A percentile compares a stretch with the other conserved stretches of the same genome.
phyloP scores from a whole-genome alignment of 2,797 vertebrate species.

The Sebastes flavidus region DNA sequence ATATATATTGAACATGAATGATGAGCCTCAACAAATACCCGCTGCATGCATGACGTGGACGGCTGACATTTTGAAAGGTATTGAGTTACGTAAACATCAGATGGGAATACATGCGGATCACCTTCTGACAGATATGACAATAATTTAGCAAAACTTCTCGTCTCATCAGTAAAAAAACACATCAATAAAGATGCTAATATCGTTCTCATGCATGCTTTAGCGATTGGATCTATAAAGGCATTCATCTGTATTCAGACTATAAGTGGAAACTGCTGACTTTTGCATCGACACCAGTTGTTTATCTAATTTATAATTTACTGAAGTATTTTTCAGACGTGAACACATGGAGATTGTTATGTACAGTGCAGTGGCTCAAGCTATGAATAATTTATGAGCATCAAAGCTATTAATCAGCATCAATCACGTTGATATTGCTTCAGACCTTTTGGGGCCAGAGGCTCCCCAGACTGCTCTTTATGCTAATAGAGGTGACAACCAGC shows the following conservation, averaged over 20 bases:
- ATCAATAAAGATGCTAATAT: constrained; percentile 13
- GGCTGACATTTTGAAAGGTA: constrained; percentile 6
- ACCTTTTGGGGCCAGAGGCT: constrained; percentile 12
- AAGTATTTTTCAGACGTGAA: not conserved
- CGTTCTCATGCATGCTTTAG: not conserved
- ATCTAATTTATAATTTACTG: constrained; percentile 14
- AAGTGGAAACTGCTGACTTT: constrained; percentile 8
- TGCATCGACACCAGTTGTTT: not conserved
- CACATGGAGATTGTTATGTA: not conserved
- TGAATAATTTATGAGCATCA: constrained; percentile 34
- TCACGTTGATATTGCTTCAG: not conserved
- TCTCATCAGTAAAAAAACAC: not conserved
- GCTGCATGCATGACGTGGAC: not conserved
- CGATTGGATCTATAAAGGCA: constrained; percentile 32
- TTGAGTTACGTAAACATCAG: constrained; percentile 9
- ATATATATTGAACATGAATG: not conserved
- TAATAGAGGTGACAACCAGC: constrained; percentile 46
- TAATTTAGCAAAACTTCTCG: not conserved
- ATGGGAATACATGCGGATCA: constrained; percentile 1
- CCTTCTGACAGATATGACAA: constrained; percentile 28
- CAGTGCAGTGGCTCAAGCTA: not conserved
- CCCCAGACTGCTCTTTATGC: constrained; percentile 7
- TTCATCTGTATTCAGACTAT: constrained; percentile 19
- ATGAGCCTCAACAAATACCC: not conserved
- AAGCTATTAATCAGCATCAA: constrained; percentile 15